These are phyloP conservation scores for Ciona savignyi DNA, from an alignment of 23 tunicate species.

Conservation along the genomic window DNA sequence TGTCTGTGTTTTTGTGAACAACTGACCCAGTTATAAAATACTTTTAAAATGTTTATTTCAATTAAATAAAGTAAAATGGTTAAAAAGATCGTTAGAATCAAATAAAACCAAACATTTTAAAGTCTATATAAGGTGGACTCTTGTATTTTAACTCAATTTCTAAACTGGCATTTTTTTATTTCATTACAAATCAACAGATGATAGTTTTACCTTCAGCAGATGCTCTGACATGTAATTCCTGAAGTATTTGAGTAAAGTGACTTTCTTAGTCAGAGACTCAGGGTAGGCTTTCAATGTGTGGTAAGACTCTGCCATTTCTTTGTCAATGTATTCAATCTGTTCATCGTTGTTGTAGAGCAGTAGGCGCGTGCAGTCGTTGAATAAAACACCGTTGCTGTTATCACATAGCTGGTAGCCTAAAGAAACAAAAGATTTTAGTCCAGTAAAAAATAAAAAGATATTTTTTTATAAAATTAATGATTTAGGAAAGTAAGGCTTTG, in stretches of 20 bases:
- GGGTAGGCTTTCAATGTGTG: conserved; percentile 61
- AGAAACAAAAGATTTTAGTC: background rate
- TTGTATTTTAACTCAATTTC: no score
- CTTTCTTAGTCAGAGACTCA: conserved; percentile 65
- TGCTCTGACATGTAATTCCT: conserved; percentile 97
- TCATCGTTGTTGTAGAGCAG: conserved; percentile 78
- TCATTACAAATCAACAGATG: no score
- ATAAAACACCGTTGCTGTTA: conserved; percentile 95
- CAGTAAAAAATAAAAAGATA: background rate
- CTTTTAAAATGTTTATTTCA: no score
- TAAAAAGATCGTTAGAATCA: no score
- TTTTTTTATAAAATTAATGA: background rate
- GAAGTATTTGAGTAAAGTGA: conserved; percentile 87
- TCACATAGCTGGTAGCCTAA: conserved; percentile 92
- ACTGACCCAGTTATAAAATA: background rate
- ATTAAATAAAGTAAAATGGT: no score
- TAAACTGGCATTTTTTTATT: no score
- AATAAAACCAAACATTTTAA: no score
- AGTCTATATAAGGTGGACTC: no score
- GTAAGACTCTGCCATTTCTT: conserved; percentile 79
- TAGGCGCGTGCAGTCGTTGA: conserved; percentile 90
- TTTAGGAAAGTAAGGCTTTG: background rate
- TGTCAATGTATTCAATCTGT: conserved; percentile 89
- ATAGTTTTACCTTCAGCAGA: conserved; percentile 88
- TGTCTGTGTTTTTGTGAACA: no score